Evolutionary conservation across 2,113 vertebrate species (phyloP), one percentile per base, ranked within the genome.

Genomic region (Pogonocichla stellata): DNA sequence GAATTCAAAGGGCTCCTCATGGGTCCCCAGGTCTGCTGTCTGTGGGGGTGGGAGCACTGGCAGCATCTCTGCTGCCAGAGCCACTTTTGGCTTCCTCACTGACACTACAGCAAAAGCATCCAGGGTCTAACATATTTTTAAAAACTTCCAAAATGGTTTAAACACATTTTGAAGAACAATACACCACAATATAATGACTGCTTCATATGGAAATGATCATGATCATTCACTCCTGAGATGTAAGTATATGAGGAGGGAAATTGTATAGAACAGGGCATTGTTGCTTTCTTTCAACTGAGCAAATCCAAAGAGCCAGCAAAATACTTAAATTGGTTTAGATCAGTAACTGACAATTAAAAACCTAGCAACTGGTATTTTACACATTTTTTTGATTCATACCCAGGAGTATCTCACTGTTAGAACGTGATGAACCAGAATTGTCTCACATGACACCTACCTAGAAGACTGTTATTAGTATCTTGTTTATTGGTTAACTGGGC

Each of bases 401-500:
- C 24, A 84, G 71, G 43, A 93, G 88, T 34, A 64, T 26, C 38
- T 94, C 43, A 61, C 93, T 95, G 88, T 69, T 56, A 56, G 88
- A 92, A 96, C 64, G 31, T 40, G 90, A 95, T 92, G 90, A 96
- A 67, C 86, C 75, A 96, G 60, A 45, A 38, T 12, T 78, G 53
- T 70, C 86, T 95, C 82, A 60, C n/a, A 69, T 10, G 58, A 34
- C 36, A 61, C 24, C 70, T 78, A 11, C 50, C 54, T 45, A 80
- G 70, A 96, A 92, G 80, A 43, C 31, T 94, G 77, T 61, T 91
- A 43, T 56, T 91, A 85, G 78, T 85, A 90, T 72, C 66, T 88
- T 93, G 80, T 77, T 89, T 88, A 89, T 95, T 89, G 91, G 73
- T 92, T 92, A 96, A 92, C 60, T 67, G 84, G 51, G 53, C 80